Evolutionary conservation across 92 coral and sea anemone genomes (phyloP).

Genomic region (Muricea muricata): DNA sequence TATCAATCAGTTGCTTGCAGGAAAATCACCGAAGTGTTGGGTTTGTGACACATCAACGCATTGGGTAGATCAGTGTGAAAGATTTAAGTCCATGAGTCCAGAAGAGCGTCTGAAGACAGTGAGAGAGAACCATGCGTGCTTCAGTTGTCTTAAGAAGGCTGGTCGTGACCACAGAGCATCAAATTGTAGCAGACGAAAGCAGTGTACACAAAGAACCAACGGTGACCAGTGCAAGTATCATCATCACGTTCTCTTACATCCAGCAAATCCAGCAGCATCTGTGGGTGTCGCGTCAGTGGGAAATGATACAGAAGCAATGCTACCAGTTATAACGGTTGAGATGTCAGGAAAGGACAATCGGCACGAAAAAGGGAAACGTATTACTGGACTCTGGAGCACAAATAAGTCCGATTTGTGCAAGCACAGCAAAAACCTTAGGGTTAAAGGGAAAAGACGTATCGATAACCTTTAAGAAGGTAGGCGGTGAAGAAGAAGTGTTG

Average conservation of each 20-base stretch:
- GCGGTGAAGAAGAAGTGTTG: constrained; percentile 68
- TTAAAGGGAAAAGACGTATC: constrained; percentile 54
- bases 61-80: constrained; percentile 19
- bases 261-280: not conserved
- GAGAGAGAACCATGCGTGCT: no score
- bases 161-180: constrained; percentile 52
- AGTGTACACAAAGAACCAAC: constrained; percentile 54
- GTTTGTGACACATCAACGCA: no score
- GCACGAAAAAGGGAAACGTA: constrained; percentile 52
- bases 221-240: constrained; percentile 42
- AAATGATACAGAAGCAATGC: constrained; percentile 27
- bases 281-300: constrained; percentile 24
- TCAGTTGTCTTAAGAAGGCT: no score
- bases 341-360: constrained; percentile 32
- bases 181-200: constrained; percentile 56
- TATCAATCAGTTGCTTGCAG: not conserved
- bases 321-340: constrained; percentile 62
- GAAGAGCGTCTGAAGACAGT: no score
- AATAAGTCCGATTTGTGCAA: constrained; percentile 53
- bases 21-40: not conserved
- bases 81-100: constrained; percentile 12
- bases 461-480: constrained; percentile 57
- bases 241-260: no score
- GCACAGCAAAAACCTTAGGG: constrained; percentile 41
- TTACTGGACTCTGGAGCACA: constrained; percentile 73